Conservation (phyloP, 2,113 vertebrate species). For the Bujurquina vittata region DNA sequence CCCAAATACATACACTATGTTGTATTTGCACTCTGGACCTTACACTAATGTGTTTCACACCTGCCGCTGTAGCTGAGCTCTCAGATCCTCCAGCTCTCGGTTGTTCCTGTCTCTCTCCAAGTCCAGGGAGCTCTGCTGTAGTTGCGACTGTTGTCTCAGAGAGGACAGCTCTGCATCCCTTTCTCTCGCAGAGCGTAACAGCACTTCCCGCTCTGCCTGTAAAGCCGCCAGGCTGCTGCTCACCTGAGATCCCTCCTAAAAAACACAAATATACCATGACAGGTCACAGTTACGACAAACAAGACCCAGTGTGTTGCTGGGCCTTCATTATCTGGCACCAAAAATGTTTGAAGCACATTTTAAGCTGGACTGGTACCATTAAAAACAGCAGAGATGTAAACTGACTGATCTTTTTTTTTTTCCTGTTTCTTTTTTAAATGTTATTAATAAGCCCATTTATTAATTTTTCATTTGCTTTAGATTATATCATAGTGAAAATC, state of each 20-base stretch:
- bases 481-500: no score
- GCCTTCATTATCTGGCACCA: no score
- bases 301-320: no score
- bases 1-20: neutral
- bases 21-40: neutral
- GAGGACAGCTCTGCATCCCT: conserved; percentile 71
- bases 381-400: no score
- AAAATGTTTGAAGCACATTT: no score
- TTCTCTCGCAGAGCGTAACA: conserved; percentile 60
- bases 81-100: conserved; percentile 74
- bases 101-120: conserved; percentile 68
- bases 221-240: conserved; percentile 70
- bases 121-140: conserved; percentile 69
- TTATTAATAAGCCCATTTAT: no score
- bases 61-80: conserved; percentile 81
- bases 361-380: no score
- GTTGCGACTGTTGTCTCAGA: conserved; percentile 75
- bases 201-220: conserved; percentile 79
- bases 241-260: conserved; percentile 77
- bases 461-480: no score
- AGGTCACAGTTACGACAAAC: neutral
- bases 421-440: no score
- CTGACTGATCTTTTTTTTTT: no score
- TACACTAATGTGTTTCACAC: conserved; percentile 46
- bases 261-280: neutral